Conservation (phyloP, 2,888 invertebrate genomes). For the Lacanobia oleracea region DNA sequence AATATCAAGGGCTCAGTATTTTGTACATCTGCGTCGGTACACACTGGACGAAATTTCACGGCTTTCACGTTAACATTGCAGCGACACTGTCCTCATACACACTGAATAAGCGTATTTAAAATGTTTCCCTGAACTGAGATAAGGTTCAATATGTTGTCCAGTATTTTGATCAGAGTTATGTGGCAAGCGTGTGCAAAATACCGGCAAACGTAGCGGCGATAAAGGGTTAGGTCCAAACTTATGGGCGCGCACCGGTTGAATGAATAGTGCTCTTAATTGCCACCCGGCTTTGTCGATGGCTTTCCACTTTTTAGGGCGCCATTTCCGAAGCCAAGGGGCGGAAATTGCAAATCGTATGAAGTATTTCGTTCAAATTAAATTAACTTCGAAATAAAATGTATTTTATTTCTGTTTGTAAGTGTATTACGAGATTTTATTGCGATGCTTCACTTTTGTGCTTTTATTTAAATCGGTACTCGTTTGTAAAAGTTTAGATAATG, state of each 20-base stretch:
- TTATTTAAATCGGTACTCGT: not conserved
- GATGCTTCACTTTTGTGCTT: not conserved
- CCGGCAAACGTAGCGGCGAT: slow-evolving; percentile 57
- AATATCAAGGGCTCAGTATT: slow-evolving; percentile 26
- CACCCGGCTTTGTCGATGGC: slow-evolving; percentile 66
- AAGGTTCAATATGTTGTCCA: slow-evolving; percentile 56
- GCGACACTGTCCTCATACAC: not conserved
- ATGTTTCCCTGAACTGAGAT: slow-evolving; percentile 34
- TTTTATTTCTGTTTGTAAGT: slow-evolving; percentile 23
- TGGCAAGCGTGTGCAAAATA: slow-evolving; percentile 64
- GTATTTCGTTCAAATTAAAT: slow-evolving; percentile 61
- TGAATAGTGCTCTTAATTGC: slow-evolving; percentile 72
- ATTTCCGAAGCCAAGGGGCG: slow-evolving; percentile 60
- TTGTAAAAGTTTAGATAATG: slow-evolving; percentile 15
- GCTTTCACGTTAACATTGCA: not conserved
- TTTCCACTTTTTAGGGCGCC: slow-evolving; percentile 67
- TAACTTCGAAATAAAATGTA: slow-evolving; percentile 55
- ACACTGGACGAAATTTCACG: slow-evolving; percentile 19
- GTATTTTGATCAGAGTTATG: slow-evolving; percentile 62
- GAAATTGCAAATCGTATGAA: slow-evolving; percentile 64
- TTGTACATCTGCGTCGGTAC: slow-evolving; percentile 4
- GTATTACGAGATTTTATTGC: slow-evolving; percentile 13
- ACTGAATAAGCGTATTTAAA: slow-evolving; percentile 29
- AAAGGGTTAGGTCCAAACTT: slow-evolving; percentile 67
- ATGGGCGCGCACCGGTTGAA: slow-evolving; percentile 67